A percentile compares a stretch with the other conserved stretches of the same genome.
phyloP scores from a whole-genome alignment of 1,140 invertebrate genomes.

The Scaptodrosophila lebanonensis region DNA sequence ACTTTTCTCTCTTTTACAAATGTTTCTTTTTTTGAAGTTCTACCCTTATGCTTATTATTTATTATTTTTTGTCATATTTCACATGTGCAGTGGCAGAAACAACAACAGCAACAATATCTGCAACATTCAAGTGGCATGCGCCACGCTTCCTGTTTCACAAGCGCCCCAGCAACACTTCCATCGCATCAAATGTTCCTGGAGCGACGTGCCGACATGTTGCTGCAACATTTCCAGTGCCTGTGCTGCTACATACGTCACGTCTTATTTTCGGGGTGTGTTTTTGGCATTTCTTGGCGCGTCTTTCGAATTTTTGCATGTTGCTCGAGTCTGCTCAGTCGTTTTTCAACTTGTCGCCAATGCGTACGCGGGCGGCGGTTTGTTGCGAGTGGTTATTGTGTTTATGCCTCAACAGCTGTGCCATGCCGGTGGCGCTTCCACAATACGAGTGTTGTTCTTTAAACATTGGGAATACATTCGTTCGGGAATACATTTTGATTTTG shows the following conservation, averaged over 20 bases:
- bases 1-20: constrained; percentile 12
- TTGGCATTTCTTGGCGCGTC: constrained; percentile 25
- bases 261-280: constrained; percentile 50
- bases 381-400: too few species aligned
- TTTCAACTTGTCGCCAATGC: constrained; percentile 59
- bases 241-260: background rate
- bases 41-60: constrained; percentile 37
- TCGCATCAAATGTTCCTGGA: constrained; percentile 33
- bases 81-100: too few species aligned
- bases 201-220: constrained; percentile 10
- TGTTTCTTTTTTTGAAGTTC: constrained; percentile 17
- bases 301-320: too few species aligned
- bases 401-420: too few species aligned
- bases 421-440: too few species aligned
- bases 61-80: constrained; percentile 44
- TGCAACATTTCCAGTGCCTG: constrained; percentile 36
- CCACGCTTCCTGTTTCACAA: background rate
- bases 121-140: too few species aligned
- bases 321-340: constrained; percentile 47
- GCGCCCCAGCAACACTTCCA: constrained; percentile 12
- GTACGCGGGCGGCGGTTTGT: background rate
- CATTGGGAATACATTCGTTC: too few species aligned
- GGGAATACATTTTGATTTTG: too few species aligned
- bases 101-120: too few species aligned
- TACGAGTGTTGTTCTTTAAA: too few species aligned